Evolutionary conservation across 2,888 invertebrate genomes (phyloP), one percentile per base, ranked within the genome.

Genomic region (Xylota segnis): DNA sequence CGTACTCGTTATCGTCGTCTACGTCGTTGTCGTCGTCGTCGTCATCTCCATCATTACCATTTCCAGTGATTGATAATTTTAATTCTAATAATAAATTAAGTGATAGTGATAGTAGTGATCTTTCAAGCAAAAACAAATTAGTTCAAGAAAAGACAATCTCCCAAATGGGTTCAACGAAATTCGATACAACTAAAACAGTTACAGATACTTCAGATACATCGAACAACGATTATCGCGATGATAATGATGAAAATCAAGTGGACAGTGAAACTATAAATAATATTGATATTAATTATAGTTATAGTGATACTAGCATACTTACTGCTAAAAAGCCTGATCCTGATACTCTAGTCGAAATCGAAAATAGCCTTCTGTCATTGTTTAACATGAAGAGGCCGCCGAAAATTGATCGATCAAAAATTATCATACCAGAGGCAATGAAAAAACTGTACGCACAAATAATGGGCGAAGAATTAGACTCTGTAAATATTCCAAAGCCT

Each of bases 401-500:
- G 79, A 92, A 92, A 90, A 92, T 92, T 83, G 92, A 92, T 90
- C 90, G 92, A 87, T 91, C 92, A 56, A 92, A 92, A 90, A 91
- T 92, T 84, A 88, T 93, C 37, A 92, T 98, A 90, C 98, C 98
- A 83, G 95, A 95, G 90, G 96, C 96, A 89, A 95, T 98, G 94
- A 94, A 95, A 91, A 94, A 96, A 90, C 93, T 98, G 87, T 98
- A 98, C 93, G 93, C 94, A 87, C 93, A 93, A 89, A 95, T 96
- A 88, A 94, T 94, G 92, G 94, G 94, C 89, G 94, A 93, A 90
- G 94, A 93, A 89, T 94, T 94, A 88, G 95, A 95, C 89, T 95
- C 95, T 86, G 93, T 94, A 61, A 93, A 94, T 89, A 94, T 96
- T 89, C 94, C 95, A 91, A 95, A 94, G 89, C 94, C 94, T 81